Conservation (phyloP, 2,888 invertebrate species). For the Odontomyia ornata region DNA sequence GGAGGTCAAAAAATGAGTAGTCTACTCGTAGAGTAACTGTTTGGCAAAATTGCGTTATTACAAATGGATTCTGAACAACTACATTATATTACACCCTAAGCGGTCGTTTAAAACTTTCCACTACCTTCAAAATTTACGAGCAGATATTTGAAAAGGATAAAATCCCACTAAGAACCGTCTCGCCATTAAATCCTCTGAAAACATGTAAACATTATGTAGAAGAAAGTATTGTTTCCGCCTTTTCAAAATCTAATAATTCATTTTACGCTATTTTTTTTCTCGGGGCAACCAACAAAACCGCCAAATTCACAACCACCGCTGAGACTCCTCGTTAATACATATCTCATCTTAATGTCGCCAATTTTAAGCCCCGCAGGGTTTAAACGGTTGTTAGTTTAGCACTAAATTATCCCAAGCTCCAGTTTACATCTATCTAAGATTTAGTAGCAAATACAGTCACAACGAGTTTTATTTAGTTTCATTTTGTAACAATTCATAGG, state of each 20-base stretch:
- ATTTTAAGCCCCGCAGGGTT: conserved; percentile 40
- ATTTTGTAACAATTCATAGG: neutral
- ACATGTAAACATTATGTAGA: too few relatives aligned
- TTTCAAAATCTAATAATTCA: conserved; percentile 43
- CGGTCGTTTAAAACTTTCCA: too few relatives aligned
- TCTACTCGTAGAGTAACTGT: too few relatives aligned
- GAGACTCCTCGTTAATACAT: conserved; percentile 8
- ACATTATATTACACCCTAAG: too few relatives aligned
- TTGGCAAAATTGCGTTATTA: too few relatives aligned
- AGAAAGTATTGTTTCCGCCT: conserved; percentile 39
- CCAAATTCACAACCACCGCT: conserved; percentile 3
- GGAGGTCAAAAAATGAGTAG: too few relatives aligned
- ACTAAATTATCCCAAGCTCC: conserved; percentile 23
- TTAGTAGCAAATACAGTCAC: conserved; percentile 9
- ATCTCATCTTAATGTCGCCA: conserved; percentile 43
- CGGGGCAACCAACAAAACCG: neutral
- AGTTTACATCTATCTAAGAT: conserved; percentile 32
- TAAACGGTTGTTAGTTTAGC: conserved; percentile 40
- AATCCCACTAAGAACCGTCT: too few relatives aligned
- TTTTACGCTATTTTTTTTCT: neutral
- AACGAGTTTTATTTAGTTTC: neutral
- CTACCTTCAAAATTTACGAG: too few relatives aligned
- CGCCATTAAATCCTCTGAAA: too few relatives aligned
- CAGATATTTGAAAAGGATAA: too few relatives aligned
- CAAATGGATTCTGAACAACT: too few relatives aligned